Conservation (phyloP, 1,140 invertebrate genomes). For the Drosophila pandora region DNA sequence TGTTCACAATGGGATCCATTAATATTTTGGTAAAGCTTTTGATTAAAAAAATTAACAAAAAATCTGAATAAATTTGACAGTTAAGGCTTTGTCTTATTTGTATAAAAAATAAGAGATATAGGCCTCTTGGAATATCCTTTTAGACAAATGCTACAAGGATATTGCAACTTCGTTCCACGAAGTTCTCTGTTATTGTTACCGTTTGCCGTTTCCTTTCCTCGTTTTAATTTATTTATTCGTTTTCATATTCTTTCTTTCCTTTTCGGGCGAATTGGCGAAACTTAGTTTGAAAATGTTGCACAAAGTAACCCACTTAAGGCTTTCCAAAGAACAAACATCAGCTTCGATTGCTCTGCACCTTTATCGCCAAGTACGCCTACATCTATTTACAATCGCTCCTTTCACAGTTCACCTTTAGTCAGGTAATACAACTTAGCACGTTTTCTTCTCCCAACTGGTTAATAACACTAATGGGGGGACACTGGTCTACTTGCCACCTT, state of each 20-base stretch:
- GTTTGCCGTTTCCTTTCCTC: constrained; percentile 41
- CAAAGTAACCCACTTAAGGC: constrained; percentile 84
- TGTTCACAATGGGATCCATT: background rate
- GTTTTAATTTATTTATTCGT: constrained; percentile 54
- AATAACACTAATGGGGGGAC: background rate
- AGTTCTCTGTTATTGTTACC: constrained; percentile 19
- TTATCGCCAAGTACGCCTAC: constrained; percentile 85
- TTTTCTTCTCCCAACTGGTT: background rate
- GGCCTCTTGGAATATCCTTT: background rate
- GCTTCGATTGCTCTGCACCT: constrained; percentile 84
- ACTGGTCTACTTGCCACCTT: constrained; percentile 9
- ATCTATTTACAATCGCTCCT: constrained; percentile 84
- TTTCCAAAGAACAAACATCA: constrained; percentile 84
- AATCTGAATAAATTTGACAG: background rate
- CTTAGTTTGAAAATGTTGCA: constrained; percentile 84
- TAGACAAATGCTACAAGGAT: constrained; percentile 1
- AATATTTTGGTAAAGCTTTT: background rate
- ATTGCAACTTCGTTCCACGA: constrained; percentile 28
- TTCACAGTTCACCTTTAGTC: constrained; percentile 83
- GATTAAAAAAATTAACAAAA: background rate
- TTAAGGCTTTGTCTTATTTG: background rate
- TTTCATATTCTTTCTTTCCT: constrained; percentile 64
- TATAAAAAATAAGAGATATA: background rate
- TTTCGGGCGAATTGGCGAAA: constrained; percentile 73
- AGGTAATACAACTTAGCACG: constrained; percentile 68